Evolutionary conservation across 2,888 invertebrate species (phyloP).

Genomic region (Gortyna flavago): DNA sequence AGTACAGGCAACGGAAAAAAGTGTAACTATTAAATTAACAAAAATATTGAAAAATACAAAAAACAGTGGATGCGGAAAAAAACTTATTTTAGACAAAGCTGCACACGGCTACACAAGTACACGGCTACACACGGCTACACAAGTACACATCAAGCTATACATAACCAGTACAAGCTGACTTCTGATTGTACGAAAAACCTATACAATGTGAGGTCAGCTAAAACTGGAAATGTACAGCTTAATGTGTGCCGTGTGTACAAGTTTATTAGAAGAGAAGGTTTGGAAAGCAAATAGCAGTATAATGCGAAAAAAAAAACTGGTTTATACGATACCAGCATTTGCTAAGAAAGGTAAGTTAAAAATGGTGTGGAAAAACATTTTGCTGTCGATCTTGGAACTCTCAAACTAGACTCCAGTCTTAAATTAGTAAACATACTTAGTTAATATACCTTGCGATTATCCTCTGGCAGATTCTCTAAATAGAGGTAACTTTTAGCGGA

Average conservation of each 20-base stretch:
- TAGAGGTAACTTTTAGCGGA: neutral
- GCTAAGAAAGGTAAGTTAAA: constrained; percentile 48
- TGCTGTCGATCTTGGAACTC: neutral
- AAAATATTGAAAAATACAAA: neutral
- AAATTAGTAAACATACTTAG: neutral
- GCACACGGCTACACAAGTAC: too few relatives aligned
- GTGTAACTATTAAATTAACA: too few relatives aligned
- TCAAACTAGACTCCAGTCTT: constrained; percentile 19
- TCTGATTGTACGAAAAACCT: too few relatives aligned
- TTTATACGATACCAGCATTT: constrained; percentile 41
- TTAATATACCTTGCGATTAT: constrained; percentile 39
- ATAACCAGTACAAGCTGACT: too few relatives aligned
- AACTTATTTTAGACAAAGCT: too few relatives aligned
- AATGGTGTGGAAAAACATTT: constrained; percentile 52
- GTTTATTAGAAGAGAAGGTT: neutral
- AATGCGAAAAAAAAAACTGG: constrained; percentile 33
- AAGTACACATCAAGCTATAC: too few relatives aligned
- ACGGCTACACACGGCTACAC: too few relatives aligned
- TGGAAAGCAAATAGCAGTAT: neutral
- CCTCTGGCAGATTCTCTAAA: constrained; percentile 28
- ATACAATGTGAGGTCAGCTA: too few relatives aligned
- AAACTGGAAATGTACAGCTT: too few relatives aligned
- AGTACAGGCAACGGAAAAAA: too few relatives aligned
- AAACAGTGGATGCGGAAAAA: too few relatives aligned
- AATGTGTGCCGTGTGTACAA: neutral